Percentiles rank a stretch among this genome's conserved stretches.
phyloP scores from a whole-genome alignment of 2,797 vertebrate species.

The Holocentrus rufus region DNA sequence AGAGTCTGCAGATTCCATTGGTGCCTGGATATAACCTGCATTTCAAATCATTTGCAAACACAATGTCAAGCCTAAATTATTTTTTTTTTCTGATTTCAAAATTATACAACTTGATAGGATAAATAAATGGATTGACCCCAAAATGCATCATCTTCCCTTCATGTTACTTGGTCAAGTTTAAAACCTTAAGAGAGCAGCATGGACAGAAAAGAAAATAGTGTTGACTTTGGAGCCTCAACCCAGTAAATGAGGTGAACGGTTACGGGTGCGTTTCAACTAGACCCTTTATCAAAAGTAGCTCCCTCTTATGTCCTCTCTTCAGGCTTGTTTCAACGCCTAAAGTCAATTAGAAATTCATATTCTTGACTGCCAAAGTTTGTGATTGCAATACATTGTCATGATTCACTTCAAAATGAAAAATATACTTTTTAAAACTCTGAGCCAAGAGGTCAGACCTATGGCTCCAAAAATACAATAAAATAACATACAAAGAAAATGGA shows the following conservation, averaged over 20 bases:
- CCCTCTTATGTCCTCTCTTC: too few species aligned
- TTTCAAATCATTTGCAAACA: conserved; percentile 30
- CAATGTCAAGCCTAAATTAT: not conserved
- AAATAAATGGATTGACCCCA: not conserved
- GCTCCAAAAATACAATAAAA: too few species aligned
- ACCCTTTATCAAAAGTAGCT: conserved; percentile 2
- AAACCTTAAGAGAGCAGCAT: conserved; percentile 45
- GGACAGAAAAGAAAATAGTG: conserved; percentile 30
- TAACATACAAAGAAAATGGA: too few species aligned
- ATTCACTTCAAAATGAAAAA: too few species aligned
- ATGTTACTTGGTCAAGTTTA: conserved; percentile 13
- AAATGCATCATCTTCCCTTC: conserved; percentile 7
- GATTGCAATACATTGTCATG: too few species aligned
- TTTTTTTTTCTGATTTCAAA: not conserved
- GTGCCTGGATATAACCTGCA: not conserved
- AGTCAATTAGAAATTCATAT: too few species aligned
- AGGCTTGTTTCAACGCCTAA: too few species aligned
- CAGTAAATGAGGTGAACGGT: not conserved
- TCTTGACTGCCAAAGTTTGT: too few species aligned
- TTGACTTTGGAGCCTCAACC: conserved; percentile 19
- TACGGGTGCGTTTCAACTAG: not conserved
- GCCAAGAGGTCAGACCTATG: too few species aligned
- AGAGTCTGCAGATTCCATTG: conserved; percentile 21
- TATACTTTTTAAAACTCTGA: too few species aligned
- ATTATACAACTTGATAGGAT: not conserved